phyloP scores from a whole-genome alignment of 2,113 vertebrate species.

The Leucosticte australis region DNA sequence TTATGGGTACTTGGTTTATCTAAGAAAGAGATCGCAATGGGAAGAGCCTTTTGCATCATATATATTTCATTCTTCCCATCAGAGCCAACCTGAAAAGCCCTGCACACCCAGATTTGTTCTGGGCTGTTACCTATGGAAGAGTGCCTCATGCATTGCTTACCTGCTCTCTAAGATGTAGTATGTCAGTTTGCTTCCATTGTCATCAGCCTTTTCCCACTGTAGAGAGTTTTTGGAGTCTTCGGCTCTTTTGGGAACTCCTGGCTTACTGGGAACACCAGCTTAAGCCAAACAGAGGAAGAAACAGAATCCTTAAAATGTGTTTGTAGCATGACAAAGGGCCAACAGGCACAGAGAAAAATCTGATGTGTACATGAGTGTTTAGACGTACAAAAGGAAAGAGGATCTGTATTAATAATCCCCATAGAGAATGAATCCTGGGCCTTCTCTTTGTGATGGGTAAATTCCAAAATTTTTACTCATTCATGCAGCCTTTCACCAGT shows the following conservation, averaged over 20 bases:
- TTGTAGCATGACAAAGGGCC: neutral
- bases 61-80: neutral
- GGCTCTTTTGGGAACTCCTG: slow-evolving; percentile 66
- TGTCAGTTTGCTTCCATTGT: slow-evolving; percentile 68
- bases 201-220: slow-evolving; percentile 73
- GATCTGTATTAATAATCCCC: neutral
- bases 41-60: neutral
- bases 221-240: slow-evolving; percentile 63
- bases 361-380: neutral
- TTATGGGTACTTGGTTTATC: neutral
- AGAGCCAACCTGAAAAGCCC: neutral
- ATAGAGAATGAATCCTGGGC: neutral
- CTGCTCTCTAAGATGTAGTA: slow-evolving; percentile 75
- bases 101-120: neutral
- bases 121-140: neutral
- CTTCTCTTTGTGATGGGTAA: neutral
- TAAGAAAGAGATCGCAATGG: neutral
- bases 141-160: neutral
- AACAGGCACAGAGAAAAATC: neutral
- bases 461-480: neutral
- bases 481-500: neutral
- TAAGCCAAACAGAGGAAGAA: neutral
- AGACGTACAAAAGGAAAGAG: neutral
- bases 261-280: slow-evolving; percentile 76
- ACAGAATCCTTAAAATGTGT: neutral